A percentile compares a stretch with the other conserved stretches of the same genome.
phyloP scores from a whole-genome alignment of 53 echinoderm and acorn worm genomes.

The Luidia sarsii region DNA sequence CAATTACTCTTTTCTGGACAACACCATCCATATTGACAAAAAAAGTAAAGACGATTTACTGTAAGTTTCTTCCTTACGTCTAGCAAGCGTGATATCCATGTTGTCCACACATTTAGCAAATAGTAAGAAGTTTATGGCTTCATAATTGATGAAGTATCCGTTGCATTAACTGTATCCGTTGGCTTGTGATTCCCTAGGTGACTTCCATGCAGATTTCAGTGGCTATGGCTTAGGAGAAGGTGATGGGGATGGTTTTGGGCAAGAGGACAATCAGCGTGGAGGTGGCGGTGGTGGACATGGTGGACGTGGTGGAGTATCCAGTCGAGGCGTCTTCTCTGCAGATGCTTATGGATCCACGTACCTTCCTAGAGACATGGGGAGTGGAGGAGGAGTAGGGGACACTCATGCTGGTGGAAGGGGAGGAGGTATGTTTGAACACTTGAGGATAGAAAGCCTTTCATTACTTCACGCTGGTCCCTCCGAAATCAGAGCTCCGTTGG shows the following conservation, averaged over 20 bases:
- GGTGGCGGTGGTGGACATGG: slow-evolving; percentile 83
- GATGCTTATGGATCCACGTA: slow-evolving; percentile 72
- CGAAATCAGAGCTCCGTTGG: too few relatives aligned
- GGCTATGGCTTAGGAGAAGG: slow-evolving; percentile 45
- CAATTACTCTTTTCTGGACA: too few relatives aligned
- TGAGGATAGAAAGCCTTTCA: too few relatives aligned
- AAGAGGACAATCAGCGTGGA: slow-evolving; percentile 40
- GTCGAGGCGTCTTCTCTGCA: slow-evolving; percentile 73
- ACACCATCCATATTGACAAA: too few relatives aligned
- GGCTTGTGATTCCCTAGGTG: slow-evolving; percentile 44
- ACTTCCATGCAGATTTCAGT: slow-evolving; percentile 71
- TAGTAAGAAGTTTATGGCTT: too few relatives aligned
- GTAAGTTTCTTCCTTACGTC: too few relatives aligned
- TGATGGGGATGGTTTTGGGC: slow-evolving; percentile 67
- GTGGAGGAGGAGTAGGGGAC: slow-evolving; percentile 75
- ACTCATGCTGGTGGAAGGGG: slow-evolving; percentile 24
- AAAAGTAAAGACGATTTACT: too few relatives aligned
- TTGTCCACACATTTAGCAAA: too few relatives aligned
- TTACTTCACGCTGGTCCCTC: too few relatives aligned
- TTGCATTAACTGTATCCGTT: too few relatives aligned
- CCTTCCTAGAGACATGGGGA: slow-evolving; percentile 71
- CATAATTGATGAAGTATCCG: too few relatives aligned
- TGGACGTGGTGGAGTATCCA: slow-evolving; percentile 77
- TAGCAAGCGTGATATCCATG: too few relatives aligned
- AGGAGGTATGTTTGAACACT: slow-evolving; percentile 62